These are phyloP conservation scores for Neodiprion fabricii DNA, from an alignment of 1,140 invertebrate genomes.

Conservation along the genomic window DNA sequence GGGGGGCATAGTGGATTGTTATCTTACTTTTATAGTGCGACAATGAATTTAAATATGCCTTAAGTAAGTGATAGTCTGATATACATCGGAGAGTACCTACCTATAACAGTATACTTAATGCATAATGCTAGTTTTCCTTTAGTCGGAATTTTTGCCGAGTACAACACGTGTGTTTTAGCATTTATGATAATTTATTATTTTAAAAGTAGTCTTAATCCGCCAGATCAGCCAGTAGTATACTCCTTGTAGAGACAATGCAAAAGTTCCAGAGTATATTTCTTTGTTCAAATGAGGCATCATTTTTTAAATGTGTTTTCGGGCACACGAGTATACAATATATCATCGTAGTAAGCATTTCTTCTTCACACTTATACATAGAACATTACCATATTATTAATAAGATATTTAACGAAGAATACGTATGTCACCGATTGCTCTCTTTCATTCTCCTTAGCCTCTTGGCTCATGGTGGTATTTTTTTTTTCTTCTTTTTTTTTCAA, in stretches of 20 bases:
- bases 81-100: not conserved
- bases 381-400: too few relatives aligned
- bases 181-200: constrained; percentile 10
- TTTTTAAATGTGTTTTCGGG: too few relatives aligned
- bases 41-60: not conserved
- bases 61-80: not conserved
- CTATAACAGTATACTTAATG: constrained; percentile 5
- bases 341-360: too few relatives aligned
- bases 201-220: not conserved
- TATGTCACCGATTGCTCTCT: not conserved
- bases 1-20: not conserved
- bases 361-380: too few relatives aligned
- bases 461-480: not conserved
- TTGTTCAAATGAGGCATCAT: too few relatives aligned
- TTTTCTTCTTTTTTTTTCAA: not conserved
- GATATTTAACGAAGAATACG: not conserved
- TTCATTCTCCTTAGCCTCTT: not conserved
- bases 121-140: not conserved
- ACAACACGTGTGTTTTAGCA: constrained; percentile 20
- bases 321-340: too few relatives aligned
- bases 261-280: too few relatives aligned
- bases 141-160: too few relatives aligned
- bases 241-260: too few relatives aligned
- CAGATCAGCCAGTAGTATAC: too few relatives aligned
- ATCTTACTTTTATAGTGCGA: not conserved